phyloP scores from a whole-genome alignment of 2,797 vertebrate species.

The Clarias fuscus region DNA sequence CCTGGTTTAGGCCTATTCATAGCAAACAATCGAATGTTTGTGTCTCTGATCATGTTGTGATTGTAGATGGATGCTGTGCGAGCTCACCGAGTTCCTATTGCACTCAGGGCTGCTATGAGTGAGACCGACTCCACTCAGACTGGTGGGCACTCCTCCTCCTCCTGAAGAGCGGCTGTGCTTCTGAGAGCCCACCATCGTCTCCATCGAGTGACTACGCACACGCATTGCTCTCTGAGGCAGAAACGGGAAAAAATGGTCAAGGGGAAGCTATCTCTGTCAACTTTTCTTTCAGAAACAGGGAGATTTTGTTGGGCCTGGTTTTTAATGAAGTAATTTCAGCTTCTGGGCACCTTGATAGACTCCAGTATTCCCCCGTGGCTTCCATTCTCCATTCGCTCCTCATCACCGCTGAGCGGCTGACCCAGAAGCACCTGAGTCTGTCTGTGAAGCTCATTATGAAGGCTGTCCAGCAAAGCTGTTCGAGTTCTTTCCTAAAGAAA shows the following conservation, averaged over 20 bases:
- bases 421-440: constrained; percentile 84
- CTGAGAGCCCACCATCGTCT: constrained; percentile 82
- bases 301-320: not conserved
- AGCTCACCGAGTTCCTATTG: constrained; percentile 51
- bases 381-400: constrained; percentile 85
- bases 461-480: constrained; percentile 81
- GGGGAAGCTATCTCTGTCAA: constrained; percentile 5
- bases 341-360: constrained; percentile 80
- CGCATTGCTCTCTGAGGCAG: constrained; percentile 73
- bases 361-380: constrained; percentile 84
- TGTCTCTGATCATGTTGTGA: not conserved
- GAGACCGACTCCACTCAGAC: constrained; percentile 88
- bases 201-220: constrained; percentile 78
- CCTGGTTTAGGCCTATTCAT: not conserved
- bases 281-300: constrained; percentile 17
- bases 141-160: constrained; percentile 78
- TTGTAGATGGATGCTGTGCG: not conserved
- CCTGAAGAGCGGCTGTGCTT: constrained; percentile 72
- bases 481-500: constrained; percentile 78
- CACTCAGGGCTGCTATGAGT: constrained; percentile 65
- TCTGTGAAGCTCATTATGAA: constrained; percentile 80
- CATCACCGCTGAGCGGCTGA: constrained; percentile 78
- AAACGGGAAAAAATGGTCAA: constrained; percentile 21
- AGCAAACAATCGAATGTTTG: not conserved
- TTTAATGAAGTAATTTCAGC: constrained; percentile 11